These are phyloP conservation scores for Cancer borealis DNA, from an alignment of 2,888 invertebrate species.

Conservation along the genomic window DNA sequence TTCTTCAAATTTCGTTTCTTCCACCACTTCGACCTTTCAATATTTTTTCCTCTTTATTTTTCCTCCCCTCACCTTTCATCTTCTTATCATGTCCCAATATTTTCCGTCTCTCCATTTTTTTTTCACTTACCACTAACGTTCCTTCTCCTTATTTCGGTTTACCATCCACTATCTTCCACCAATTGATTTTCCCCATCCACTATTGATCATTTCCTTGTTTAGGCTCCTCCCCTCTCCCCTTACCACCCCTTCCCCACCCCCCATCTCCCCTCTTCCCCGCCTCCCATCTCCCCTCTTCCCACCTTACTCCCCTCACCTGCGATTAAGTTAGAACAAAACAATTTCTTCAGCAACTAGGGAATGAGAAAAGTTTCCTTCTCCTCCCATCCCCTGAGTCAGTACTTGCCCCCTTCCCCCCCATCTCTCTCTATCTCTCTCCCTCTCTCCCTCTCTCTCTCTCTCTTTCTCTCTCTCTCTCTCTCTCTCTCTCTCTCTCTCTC, in stretches of 20 bases:
- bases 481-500: no score
- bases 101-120: background rate
- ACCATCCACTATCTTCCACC: background rate
- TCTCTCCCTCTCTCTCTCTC: background rate
- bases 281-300: background rate
- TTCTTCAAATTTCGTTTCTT: background rate
- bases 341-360: background rate
- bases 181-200: background rate
- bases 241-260: background rate
- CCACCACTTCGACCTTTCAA: background rate
- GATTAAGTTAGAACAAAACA: background rate
- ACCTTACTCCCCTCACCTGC: background rate
- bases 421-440: background rate
- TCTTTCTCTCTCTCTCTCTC: no score
- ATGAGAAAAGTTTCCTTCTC: constrained; percentile 35
- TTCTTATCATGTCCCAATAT: background rate
- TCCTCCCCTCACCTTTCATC: background rate
- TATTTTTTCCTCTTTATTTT: background rate
- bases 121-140: background rate
- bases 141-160: background rate
- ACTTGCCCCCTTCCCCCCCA: background rate
- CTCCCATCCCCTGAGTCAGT: background rate
- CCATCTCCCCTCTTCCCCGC: background rate
- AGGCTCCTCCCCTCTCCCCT: background rate
- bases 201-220: background rate